Percentiles rank a stretch among this genome's conserved stretches.
These are phyloP conservation scores for Hoplodrina ambigua DNA, from an alignment of 2,888 invertebrate genomes.

Conservation along the genomic window DNA sequence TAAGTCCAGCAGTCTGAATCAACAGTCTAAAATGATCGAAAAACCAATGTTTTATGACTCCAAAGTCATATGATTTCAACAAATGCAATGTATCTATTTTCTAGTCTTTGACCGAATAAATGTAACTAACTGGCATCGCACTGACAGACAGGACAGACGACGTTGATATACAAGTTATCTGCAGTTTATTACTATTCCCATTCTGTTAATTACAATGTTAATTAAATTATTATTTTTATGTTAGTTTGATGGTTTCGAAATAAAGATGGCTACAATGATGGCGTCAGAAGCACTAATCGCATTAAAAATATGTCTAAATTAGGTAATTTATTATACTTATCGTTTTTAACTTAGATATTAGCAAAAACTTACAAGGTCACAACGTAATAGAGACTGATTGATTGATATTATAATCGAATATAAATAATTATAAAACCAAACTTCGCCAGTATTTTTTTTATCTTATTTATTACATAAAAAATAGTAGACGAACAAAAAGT, in stretches of 20 bases:
- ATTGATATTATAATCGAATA: neutral
- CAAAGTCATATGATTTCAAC: neutral
- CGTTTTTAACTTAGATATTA: neutral
- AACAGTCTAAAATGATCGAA: too few relatives aligned
- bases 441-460: neutral
- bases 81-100: slow-evolving; percentile 2
- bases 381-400: too few relatives aligned
- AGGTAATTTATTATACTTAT: neutral
- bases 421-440: neutral
- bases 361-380: neutral
- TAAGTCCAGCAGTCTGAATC: too few relatives aligned
- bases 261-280: neutral
- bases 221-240: neutral
- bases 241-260: neutral
- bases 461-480: neutral
- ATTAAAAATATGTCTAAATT: neutral
- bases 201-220: slow-evolving; percentile 30
- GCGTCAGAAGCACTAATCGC: neutral
- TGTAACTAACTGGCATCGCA: slow-evolving; percentile 58
- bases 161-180: slow-evolving; percentile 64
- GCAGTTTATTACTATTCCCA: slow-evolving; percentile 57
- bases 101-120: slow-evolving; percentile 64
- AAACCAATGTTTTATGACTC: too few relatives aligned
- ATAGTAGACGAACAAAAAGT: too few relatives aligned
- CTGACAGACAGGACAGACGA: slow-evolving; percentile 59